Evolutionary conservation across 2,888 invertebrate species (phyloP).

Genomic region (Coenonympha glycerion): DNA sequence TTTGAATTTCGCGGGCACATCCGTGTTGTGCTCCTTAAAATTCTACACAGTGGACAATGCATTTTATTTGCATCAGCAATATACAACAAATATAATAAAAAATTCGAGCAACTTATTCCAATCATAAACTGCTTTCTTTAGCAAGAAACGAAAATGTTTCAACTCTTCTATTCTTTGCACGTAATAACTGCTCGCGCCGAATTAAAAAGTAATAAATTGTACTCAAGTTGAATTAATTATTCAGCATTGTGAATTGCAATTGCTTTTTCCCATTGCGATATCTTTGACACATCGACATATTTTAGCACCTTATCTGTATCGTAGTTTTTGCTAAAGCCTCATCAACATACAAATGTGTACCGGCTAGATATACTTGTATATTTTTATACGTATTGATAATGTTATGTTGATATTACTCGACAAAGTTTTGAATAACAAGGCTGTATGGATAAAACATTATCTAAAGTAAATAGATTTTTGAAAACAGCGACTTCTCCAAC

Average conservation of each 20-base stretch:
- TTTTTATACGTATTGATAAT: too few relatives aligned
- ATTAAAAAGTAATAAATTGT: constrained; percentile 55
- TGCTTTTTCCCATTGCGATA: constrained; percentile 38
- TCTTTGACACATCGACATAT: constrained; percentile 37
- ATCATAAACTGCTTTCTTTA: constrained; percentile 22
- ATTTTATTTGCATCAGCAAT: constrained; percentile 7
- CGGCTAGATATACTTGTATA: too few relatives aligned
- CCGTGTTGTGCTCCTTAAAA: too few relatives aligned
- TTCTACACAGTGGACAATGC: background rate
- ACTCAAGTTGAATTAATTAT: constrained; percentile 44
- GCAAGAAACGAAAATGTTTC: constrained; percentile 23
- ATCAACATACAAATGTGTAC: constrained; percentile 26
- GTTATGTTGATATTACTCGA: background rate
- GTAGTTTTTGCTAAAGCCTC: constrained; percentile 16
- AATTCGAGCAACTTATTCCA: constrained; percentile 19
- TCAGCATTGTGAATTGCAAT: constrained; percentile 36
- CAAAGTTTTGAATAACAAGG: background rate
- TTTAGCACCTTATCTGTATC: constrained; percentile 36
- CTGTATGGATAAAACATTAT: background rate
- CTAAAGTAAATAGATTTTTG: too few relatives aligned
- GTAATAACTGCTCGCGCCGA: constrained; percentile 40
- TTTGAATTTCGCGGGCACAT: too few relatives aligned
- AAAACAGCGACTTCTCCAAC: too few relatives aligned
- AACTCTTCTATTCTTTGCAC: constrained; percentile 32
- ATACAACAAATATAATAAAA: constrained; percentile 10